Percentiles rank a stretch among this genome's conserved stretches.
These are phyloP conservation scores for Nothobranchius furzeri DNA, from an alignment of 2,113 vertebrate species.

Conservation along the genomic window DNA sequence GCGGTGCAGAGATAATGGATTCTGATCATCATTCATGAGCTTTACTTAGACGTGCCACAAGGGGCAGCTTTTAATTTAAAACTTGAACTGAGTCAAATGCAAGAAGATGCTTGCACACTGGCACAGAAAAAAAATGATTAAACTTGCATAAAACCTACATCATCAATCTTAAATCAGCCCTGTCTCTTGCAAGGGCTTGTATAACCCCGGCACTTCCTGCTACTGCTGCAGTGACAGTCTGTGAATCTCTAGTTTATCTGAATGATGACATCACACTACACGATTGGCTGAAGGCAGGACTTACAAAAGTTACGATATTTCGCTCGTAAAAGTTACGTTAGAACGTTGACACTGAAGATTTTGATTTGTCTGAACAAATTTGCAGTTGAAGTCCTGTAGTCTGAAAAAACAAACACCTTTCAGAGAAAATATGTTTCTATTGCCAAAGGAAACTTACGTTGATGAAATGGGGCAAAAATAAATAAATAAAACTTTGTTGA, in stretches of 20 bases:
- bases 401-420: too few relatives aligned
- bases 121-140: conserved; percentile 14
- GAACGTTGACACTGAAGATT: too few relatives aligned
- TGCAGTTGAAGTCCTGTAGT: too few relatives aligned
- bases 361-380: too few relatives aligned
- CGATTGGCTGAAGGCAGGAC: too few relatives aligned
- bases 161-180: conserved; percentile 10
- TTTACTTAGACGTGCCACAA: conserved; percentile 31
- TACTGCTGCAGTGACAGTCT: background rate
- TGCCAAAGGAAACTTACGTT: too few relatives aligned
- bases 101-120: background rate
- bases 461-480: too few relatives aligned
- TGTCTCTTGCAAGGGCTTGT: background rate
- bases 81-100: conserved; percentile 20
- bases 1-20: conserved; percentile 35
- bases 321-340: too few relatives aligned
- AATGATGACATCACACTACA: too few relatives aligned
- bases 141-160: conserved; percentile 21
- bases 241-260: background rate
- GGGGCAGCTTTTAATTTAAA: conserved; percentile 6
- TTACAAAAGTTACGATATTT: too few relatives aligned
- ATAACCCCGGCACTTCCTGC: conserved; percentile 2
- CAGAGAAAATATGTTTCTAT: too few relatives aligned
- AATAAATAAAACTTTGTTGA: too few relatives aligned
- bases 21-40: conserved; percentile 49